Conservation (phyloP, 2,113 vertebrate species). For the Perccottus glenii region DNA sequence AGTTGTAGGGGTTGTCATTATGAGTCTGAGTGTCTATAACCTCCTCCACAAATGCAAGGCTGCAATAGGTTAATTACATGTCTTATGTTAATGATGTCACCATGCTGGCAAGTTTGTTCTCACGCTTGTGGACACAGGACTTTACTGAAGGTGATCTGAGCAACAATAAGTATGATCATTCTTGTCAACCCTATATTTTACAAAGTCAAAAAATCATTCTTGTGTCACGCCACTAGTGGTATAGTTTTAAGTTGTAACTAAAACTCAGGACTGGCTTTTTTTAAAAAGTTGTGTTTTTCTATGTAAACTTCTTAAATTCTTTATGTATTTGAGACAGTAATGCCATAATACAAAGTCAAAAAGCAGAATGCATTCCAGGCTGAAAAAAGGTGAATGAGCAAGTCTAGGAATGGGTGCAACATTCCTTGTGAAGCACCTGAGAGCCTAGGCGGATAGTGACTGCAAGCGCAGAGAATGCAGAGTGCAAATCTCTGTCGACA, state of each 20-base stretch:
- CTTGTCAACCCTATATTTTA: too few species aligned
- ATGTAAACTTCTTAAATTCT: not conserved
- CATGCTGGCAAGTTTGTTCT: constrained; percentile 68
- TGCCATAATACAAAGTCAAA: not conserved
- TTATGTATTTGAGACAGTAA: not conserved
- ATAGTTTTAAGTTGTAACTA: not conserved
- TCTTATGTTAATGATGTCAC: constrained; percentile 79
- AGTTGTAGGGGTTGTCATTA: constrained; percentile 75
- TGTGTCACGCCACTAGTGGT: too few species aligned
- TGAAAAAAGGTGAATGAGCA: constrained; percentile 47
- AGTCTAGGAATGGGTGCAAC: constrained; percentile 53
- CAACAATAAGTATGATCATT: not conserved
- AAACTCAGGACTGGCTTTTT: not conserved
- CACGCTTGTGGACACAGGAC: constrained; percentile 41
- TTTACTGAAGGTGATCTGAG: constrained; percentile 14
- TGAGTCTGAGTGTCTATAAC: constrained; percentile 58
- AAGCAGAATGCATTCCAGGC: constrained; percentile 52
- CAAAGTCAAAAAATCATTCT: too few species aligned
- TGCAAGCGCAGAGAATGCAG: constrained; percentile 66
- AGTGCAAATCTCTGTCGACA: constrained; percentile 73
- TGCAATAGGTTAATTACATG: constrained; percentile 79
- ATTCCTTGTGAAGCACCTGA: constrained; percentile 72
- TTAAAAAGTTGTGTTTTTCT: not conserved
- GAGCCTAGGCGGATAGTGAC: constrained; percentile 61
- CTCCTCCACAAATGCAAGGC: constrained; percentile 66